These are phyloP conservation scores for Drosophila putrida DNA, from an alignment of 2,888 invertebrate species.

Conservation along the genomic window DNA sequence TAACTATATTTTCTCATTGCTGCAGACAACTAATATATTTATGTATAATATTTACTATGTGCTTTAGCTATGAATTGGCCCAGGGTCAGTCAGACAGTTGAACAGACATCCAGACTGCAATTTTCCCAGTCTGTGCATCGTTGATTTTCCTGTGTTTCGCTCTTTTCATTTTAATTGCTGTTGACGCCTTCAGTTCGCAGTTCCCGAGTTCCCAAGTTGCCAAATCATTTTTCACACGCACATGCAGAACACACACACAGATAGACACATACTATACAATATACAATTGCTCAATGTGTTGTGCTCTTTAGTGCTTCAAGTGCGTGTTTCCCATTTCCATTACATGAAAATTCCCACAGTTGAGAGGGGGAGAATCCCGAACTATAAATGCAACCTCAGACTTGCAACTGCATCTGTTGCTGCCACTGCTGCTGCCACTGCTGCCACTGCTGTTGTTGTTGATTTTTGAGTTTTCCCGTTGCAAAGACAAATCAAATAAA, in stretches of 20 bases:
- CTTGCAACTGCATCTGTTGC: slow-evolving; percentile 24
- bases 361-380: slow-evolving; percentile 37
- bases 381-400: slow-evolving; percentile 17
- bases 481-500: slow-evolving; percentile 16
- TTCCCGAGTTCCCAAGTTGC: slow-evolving; percentile 44
- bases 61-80: background rate
- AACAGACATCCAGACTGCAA: slow-evolving; percentile 4
- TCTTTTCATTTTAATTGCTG: slow-evolving; percentile 38
- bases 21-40: background rate
- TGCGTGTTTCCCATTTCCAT: slow-evolving; percentile 58
- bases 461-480: slow-evolving; percentile 39
- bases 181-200: slow-evolving; percentile 26
- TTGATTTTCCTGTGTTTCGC: slow-evolving; percentile 27
- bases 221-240: slow-evolving; percentile 61
- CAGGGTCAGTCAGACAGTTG: slow-evolving; percentile 33
- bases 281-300: slow-evolving; percentile 33
- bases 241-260: slow-evolving; percentile 31
- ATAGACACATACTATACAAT: slow-evolving; percentile 15
- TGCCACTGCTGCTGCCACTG: slow-evolving; percentile 1
- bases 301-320: slow-evolving; percentile 40
- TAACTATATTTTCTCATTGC: background rate
- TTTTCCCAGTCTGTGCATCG: slow-evolving; percentile 33
- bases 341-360: slow-evolving; percentile 55
- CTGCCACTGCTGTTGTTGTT: slow-evolving; percentile 2
- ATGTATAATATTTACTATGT: slow-evolving; percentile 25